phyloP scores from a whole-genome alignment of 2,888 invertebrate genomes.

The Sthenelais limicola region DNA sequence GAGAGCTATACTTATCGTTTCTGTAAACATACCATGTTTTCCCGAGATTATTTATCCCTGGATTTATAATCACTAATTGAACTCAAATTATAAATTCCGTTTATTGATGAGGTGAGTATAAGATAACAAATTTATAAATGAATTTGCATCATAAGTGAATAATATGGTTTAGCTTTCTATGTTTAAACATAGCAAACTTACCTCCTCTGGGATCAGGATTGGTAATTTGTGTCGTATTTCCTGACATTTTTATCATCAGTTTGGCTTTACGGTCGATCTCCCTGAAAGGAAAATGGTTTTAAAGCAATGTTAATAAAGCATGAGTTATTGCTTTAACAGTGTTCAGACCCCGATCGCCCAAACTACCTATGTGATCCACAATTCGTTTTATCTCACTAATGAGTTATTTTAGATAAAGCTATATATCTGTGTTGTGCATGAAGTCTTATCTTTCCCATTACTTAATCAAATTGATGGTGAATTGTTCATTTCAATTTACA shows the following conservation, averaged over 20 bases:
- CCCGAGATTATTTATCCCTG: too few species aligned
- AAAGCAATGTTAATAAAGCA: not conserved
- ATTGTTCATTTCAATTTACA: not conserved
- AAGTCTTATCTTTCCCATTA: too few species aligned
- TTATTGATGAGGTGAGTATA: too few species aligned
- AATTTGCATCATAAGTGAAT: not conserved
- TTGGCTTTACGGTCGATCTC: constrained; percentile 71
- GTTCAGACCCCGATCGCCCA: not conserved
- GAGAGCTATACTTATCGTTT: too few species aligned
- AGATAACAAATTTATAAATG: not conserved
- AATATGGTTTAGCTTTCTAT: too few species aligned
- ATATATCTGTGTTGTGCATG: too few species aligned
- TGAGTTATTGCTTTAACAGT: not conserved
- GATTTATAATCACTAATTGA: too few species aligned
- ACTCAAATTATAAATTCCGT: too few species aligned
- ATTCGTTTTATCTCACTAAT: too few species aligned
- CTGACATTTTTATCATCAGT: constrained; percentile 70
- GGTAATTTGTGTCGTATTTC: constrained; percentile 58
- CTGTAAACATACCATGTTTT: too few species aligned
- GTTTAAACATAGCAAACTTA: constrained; percentile 33
- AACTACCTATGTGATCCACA: not conserved
- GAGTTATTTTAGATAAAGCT: too few species aligned
- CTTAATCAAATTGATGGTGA: too few species aligned
- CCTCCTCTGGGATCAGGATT: constrained; percentile 52
- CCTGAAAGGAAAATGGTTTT: constrained; percentile 52